A percentile compares a stretch with the other conserved stretches of the same genome.
phyloP scores from a whole-genome alignment of 2,888 invertebrate species.

The Vannuccia rotundouncinata region DNA sequence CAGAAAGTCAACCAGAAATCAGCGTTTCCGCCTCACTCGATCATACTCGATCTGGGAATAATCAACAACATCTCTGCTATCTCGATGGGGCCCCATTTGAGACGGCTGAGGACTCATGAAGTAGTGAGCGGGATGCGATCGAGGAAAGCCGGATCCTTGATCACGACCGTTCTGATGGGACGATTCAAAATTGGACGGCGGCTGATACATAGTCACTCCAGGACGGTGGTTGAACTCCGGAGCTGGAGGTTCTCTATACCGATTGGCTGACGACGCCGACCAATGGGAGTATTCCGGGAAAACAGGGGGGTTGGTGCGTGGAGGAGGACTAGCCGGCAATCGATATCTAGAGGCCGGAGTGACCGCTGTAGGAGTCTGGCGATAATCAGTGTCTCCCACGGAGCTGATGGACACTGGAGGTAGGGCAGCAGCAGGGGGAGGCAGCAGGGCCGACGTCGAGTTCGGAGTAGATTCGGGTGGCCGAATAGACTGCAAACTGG shows the following conservation, averaged over 20 bases:
- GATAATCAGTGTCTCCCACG: neutral
- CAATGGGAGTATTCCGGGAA: neutral
- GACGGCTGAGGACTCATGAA: neutral
- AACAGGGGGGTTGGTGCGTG: neutral
- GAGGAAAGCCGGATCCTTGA: neutral
- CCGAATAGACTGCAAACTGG: neutral
- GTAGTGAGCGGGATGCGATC: neutral
- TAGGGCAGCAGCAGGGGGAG: neutral
- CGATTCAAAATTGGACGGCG: neutral
- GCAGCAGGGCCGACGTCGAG: neutral
- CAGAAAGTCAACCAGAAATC: no score
- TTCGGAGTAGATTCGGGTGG: no score
- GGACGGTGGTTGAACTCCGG: neutral
- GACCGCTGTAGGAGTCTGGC: neutral
- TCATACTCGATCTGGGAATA: neutral
- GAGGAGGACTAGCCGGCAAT: neutral
- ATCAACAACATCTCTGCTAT: neutral
- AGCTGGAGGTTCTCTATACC: neutral
- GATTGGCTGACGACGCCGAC: neutral
- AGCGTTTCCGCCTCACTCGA: neutral
- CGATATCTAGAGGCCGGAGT: neutral
- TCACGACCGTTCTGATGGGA: neutral
- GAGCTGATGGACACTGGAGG: neutral
- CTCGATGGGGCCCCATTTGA: neutral
- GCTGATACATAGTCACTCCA: neutral